Evolutionary conservation across 1,140 invertebrate genomes (phyloP).

Genomic region (Drosophila cardini): DNA sequence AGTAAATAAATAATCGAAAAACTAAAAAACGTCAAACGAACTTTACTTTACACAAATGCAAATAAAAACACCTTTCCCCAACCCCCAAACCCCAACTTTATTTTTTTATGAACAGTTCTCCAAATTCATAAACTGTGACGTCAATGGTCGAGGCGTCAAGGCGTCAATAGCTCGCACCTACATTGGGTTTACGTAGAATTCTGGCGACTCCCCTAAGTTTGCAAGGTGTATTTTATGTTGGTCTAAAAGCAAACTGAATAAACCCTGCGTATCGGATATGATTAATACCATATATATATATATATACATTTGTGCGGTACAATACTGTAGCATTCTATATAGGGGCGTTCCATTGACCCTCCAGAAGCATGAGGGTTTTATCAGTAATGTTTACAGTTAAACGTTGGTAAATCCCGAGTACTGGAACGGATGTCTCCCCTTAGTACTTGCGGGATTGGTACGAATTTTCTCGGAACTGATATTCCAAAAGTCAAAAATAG

Average conservation of each 20-base stretch:
- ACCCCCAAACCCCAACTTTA: no score
- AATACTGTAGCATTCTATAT: neutral
- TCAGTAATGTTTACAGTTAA: conserved; percentile 24
- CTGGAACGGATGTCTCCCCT: conserved; percentile 46
- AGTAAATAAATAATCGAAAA: conserved; percentile 45
- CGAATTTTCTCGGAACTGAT: conserved; percentile 27
- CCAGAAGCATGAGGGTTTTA: conserved; percentile 13
- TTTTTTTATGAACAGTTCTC: neutral
- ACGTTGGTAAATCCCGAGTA: conserved; percentile 3
- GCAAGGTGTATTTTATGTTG: conserved; percentile 46
- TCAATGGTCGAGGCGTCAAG: conserved; percentile 25
- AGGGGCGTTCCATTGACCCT: conserved; percentile 13
- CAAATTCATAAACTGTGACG: conserved; percentile 25
- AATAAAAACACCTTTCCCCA: conserved; percentile 18
- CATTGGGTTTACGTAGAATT: neutral
- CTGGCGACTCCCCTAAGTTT: conserved; percentile 16
- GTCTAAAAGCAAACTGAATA: conserved; percentile 11
- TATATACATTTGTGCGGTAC: neutral
- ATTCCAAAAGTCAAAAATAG: neutral
- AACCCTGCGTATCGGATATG: conserved; percentile 8
- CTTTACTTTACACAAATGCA: conserved; percentile 49
- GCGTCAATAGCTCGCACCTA: conserved; percentile 34
- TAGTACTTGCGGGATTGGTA: conserved; percentile 9
- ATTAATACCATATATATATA: neutral
- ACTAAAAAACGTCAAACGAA: conserved; percentile 35